These are phyloP conservation scores for Dastarcus helophoroides DNA, from an alignment of 2,888 invertebrate genomes.

Conservation along the genomic window DNA sequence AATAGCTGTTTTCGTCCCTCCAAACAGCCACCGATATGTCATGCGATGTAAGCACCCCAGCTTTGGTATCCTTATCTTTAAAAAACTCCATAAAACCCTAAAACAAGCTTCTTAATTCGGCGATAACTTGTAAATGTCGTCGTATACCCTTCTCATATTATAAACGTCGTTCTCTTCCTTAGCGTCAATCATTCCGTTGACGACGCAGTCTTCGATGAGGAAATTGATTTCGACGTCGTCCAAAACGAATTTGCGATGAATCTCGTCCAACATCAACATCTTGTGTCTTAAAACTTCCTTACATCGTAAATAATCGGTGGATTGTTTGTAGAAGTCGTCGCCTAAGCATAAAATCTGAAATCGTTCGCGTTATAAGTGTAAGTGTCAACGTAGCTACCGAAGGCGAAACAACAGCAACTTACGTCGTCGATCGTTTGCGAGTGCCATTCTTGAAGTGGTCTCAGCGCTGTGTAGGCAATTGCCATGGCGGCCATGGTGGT, in stretches of 20 bases:
- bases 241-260: constrained; percentile 31
- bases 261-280: constrained; percentile 28
- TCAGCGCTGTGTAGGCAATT: constrained; percentile 29
- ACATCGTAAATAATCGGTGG: constrained; percentile 22
- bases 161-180: constrained; percentile 14
- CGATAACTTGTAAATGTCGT: constrained; percentile 1
- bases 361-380: constrained; percentile 1
- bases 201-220: constrained; percentile 28
- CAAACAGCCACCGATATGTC: constrained; percentile 46
- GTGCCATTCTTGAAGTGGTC: constrained; percentile 29
- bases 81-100: constrained; percentile 36
- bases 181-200: constrained; percentile 27
- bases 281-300: constrained; percentile 23
- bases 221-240: constrained; percentile 26
- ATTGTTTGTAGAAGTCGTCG: constrained; percentile 34
- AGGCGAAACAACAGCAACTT: constrained; percentile 9
- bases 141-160: constrained; percentile 18
- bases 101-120: constrained; percentile 1
- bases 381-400: not conserved
- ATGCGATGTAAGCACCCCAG: constrained; percentile 46
- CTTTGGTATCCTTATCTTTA: constrained; percentile 24
- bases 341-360: constrained; percentile 33
- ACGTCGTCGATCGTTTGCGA: constrained; percentile 34
- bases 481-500: constrained; percentile 36
- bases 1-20: constrained; percentile 39